A percentile compares a stretch with the other conserved stretches of the same genome.
Conservation (phyloP, 2,797 vertebrate species). For the Emys orbicularis region DNA sequence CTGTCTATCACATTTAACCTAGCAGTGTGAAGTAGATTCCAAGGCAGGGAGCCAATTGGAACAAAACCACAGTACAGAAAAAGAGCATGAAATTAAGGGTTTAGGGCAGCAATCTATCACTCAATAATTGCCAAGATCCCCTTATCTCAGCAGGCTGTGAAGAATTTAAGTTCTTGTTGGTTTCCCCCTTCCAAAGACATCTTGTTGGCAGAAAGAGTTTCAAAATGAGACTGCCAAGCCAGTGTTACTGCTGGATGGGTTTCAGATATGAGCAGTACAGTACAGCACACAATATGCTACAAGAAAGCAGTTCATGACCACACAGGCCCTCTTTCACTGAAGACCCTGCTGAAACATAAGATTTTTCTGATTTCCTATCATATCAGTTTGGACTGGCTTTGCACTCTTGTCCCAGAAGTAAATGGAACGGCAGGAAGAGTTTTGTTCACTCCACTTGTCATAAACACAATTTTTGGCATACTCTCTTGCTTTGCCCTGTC, state of each 20-base stretch:
- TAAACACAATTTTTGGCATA: conserved; percentile 32
- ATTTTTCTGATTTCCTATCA: conserved; percentile 36
- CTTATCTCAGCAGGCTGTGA: conserved; percentile 78
- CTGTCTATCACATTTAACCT: conserved; percentile 75
- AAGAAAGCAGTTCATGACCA: conserved; percentile 1
- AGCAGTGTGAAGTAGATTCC: conserved; percentile 57
- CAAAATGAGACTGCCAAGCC: conserved; percentile 62
- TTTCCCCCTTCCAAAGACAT: conserved; percentile 76
- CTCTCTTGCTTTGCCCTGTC: not conserved
- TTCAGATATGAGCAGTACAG: conserved; percentile 56
- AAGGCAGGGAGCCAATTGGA: conserved; percentile 74
- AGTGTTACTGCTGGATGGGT: conserved; percentile 59
- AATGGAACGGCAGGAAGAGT: not conserved
- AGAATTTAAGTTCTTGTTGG: conserved; percentile 75
- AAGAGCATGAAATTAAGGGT: conserved; percentile 75
- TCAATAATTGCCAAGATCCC: conserved; percentile 72
- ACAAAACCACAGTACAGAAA: conserved; percentile 68
- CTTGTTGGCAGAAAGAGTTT: conserved; percentile 64
- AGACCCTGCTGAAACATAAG: conserved; percentile 26
- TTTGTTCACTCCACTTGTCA: conserved; percentile 43
- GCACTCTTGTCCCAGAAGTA: conserved; percentile 13
- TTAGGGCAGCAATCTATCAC: conserved; percentile 76
- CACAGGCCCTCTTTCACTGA: not conserved
- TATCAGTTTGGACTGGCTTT: conserved; percentile 21
- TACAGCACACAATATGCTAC: conserved; percentile 19